Conservation (phyloP, 2,888 invertebrate species). For the Schrankia costaestrigalis region DNA sequence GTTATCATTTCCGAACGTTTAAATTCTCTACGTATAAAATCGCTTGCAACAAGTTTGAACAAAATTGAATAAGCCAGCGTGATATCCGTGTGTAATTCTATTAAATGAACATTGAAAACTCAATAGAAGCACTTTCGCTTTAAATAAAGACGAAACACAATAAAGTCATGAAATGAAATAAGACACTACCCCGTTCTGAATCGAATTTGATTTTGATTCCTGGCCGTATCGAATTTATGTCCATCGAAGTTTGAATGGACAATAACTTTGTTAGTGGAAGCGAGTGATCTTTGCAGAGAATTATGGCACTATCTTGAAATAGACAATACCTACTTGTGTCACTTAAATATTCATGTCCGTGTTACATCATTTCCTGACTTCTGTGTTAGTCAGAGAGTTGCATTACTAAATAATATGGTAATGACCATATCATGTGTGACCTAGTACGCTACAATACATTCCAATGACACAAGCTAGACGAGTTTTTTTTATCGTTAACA, state of each 20-base stretch:
- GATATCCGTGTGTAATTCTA: slow-evolving; percentile 29
- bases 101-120: slow-evolving; percentile 35
- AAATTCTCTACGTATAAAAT: slow-evolving; percentile 35
- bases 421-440: too few species aligned
- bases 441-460: too few species aligned
- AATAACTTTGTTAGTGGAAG: slow-evolving; percentile 51
- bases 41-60: slow-evolving; percentile 30
- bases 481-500: too few species aligned
- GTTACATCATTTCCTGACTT: slow-evolving; percentile 24
- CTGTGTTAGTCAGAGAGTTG: too few species aligned
- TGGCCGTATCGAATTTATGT: slow-evolving; percentile 50
- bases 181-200: slow-evolving; percentile 41
- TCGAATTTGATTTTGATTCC: slow-evolving; percentile 47
- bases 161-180: slow-evolving; percentile 40
- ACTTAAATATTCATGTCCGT: slow-evolving; percentile 16
- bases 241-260: slow-evolving; percentile 54
- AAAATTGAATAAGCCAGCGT: slow-evolving; percentile 21
- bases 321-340: slow-evolving; percentile 32
- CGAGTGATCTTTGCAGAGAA: slow-evolving; percentile 43
- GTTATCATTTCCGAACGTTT: too few species aligned
- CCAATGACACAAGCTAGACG: too few species aligned
- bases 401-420: too few species aligned
- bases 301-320: slow-evolving; percentile 35
- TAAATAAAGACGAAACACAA: slow-evolving; percentile 37
- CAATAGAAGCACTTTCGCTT: slow-evolving; percentile 31